phyloP scores from a whole-genome alignment of 2,888 invertebrate species.

The Automeris io region DNA sequence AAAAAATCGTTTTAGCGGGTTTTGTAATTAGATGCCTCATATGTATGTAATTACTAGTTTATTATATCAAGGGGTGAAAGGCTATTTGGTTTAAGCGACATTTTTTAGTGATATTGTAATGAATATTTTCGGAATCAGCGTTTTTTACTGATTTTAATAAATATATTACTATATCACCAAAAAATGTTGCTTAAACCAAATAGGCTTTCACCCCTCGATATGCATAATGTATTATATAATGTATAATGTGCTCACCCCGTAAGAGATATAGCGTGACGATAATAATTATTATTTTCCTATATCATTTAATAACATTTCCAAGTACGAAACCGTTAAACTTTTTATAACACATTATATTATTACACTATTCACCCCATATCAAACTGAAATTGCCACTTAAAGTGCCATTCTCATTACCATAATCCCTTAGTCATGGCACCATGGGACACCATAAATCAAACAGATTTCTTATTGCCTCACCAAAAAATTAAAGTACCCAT shows the following conservation, averaged over 20 bases:
- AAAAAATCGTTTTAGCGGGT: no score
- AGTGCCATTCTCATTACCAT: slow-evolving; percentile 21
- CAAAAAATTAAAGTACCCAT: slow-evolving; percentile 42
- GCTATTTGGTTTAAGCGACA: no score
- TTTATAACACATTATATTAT: slow-evolving; percentile 10
- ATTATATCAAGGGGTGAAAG: no score
- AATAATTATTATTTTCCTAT: no score
- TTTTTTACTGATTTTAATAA: not conserved
- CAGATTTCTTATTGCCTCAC: slow-evolving; percentile 45
- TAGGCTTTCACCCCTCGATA: no score
- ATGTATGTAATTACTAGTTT: no score
- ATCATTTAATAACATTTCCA: not conserved
- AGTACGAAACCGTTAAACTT: slow-evolving; percentile 1
- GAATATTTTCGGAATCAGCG: not conserved
- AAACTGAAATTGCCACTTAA: not conserved
- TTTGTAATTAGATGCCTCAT: no score
- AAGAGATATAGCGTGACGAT: no score
- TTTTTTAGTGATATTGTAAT: not conserved
- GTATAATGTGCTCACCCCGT: no score
- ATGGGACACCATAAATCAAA: slow-evolving; percentile 50
- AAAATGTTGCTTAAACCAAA: no score
- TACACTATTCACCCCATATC: slow-evolving; percentile 4
- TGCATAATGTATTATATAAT: slow-evolving; percentile 4
- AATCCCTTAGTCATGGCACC: slow-evolving; percentile 30
- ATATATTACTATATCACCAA: not conserved